Base-by-base conservation (phyloP, 2,888 invertebrate genomes). In the Octodonta nipae region DNA sequence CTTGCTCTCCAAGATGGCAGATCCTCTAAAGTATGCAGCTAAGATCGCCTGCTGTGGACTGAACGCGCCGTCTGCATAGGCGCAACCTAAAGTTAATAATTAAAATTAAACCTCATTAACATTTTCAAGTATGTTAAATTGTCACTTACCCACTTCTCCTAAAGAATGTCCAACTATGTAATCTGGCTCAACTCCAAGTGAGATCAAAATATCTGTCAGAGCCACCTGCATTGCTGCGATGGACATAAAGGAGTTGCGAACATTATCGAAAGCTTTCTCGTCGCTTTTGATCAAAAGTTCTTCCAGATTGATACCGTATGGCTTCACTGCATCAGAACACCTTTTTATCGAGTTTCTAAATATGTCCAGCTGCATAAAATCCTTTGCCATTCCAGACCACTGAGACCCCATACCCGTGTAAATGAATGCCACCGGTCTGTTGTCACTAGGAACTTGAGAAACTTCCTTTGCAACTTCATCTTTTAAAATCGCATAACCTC, bases 381-480 rank as follows among this genome's bases (percentile, higher is more conserved):
- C 73, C 54, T 78, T 78, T 8, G 80, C 93, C 95, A 96, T 96
- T 50, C 88, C 89, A 28, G 84, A 72, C 95, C 95, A 96, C 65
- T 96, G 96, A 25, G 87, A 82, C 8, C 96, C 96, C 96, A 98
- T 96, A 37, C 98, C 98, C 27, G 92, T 83, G 66, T 91, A 96
- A 41, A 96, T 74, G 62, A 76, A 96, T 88, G 93, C 96, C 33
- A 95, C 65, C 1, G 93, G 89, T 8, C 85, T 73, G 40, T 73
- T 71, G 25, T 79, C 78, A 8, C 68, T 65, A 6, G 63, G 57
- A 3, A 62, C 58, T 43, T 53, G 50, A 7, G 36, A 33, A 1
- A 74, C 61, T 52, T 78, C 78, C 8, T 67, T 61, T 15, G 60
- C 56, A 2, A 56, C 50, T 8, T 54, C 49, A 4, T 56, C 68